Conservation (phyloP, 2,797 vertebrate species). For the Hozukius guyotensis region DNA sequence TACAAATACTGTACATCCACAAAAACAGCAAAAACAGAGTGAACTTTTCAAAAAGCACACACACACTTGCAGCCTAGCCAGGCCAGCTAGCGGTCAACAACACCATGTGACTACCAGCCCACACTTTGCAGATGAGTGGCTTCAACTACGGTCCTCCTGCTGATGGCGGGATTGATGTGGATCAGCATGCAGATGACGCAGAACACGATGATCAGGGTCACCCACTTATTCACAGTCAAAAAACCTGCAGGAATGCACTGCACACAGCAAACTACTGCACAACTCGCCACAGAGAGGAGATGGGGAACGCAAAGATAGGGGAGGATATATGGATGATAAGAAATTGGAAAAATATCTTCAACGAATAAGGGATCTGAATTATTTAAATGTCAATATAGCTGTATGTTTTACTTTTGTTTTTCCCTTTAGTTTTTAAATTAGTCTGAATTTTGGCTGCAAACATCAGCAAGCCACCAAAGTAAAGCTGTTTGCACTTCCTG, state of each 20-base stretch:
- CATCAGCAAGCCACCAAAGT: constrained; percentile 16
- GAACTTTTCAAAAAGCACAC: constrained; percentile 26
- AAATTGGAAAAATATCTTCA: background rate
- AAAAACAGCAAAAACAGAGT: constrained; percentile 27
- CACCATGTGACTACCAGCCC: constrained; percentile 58
- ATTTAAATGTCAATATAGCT: background rate
- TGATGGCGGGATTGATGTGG: constrained; percentile 49
- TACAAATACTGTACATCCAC: constrained; percentile 6
- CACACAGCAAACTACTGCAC: constrained; percentile 73
- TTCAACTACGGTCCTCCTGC: constrained; percentile 52
- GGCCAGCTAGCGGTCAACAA: constrained; percentile 53
- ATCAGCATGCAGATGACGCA: constrained; percentile 74
- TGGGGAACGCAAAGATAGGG: constrained; percentile 5
- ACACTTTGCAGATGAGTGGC: constrained; percentile 59
- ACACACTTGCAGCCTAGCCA: constrained; percentile 60
- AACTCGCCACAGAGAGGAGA: constrained; percentile 56
- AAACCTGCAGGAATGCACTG: constrained; percentile 58
- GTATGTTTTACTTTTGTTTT: background rate
- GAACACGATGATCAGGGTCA: constrained; percentile 59
- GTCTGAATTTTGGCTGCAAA: constrained; percentile 13
- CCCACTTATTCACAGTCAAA: constrained; percentile 54
- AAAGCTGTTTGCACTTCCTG: constrained; percentile 66
- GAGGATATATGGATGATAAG: background rate
- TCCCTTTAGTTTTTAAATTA: background rate
- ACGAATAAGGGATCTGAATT: background rate